These are phyloP conservation scores for Nebria salina DNA, from an alignment of 2,888 invertebrate species.

Conservation along the genomic window DNA sequence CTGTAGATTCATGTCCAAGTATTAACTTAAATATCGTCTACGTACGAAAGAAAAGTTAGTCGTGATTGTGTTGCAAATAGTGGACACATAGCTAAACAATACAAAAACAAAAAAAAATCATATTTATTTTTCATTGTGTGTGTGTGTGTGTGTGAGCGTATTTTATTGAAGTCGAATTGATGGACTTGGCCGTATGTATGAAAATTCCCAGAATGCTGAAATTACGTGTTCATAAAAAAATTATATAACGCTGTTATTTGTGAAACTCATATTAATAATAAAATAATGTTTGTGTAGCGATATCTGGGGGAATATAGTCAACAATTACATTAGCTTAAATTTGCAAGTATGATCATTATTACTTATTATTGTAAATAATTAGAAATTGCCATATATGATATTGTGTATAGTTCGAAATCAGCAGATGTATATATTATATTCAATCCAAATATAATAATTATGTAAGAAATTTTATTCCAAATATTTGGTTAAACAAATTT, in stretches of 20 bases:
- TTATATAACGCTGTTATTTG: constrained; percentile 32
- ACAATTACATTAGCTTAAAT: constrained; percentile 44
- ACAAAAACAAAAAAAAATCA: not conserved
- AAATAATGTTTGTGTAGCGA: constrained; percentile 35
- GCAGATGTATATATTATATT: constrained; percentile 47
- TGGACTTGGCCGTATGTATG: constrained; percentile 40
- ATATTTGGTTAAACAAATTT: constrained; percentile 40
- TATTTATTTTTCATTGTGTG: constrained; percentile 45
- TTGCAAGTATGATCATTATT: constrained; percentile 32
- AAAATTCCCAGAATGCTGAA: constrained; percentile 43
- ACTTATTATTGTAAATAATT: constrained; percentile 50
- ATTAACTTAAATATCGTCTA: constrained; percentile 32
- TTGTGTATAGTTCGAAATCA: constrained; percentile 52
- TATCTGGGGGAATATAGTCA: constrained; percentile 46
- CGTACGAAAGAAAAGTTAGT: constrained; percentile 12
- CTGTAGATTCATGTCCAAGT: constrained; percentile 39
- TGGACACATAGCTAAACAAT: constrained; percentile 22
- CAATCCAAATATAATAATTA: constrained; percentile 44
- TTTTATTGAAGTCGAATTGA: constrained; percentile 34
- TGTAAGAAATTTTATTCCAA: constrained; percentile 42
- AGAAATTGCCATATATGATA: constrained; percentile 53
- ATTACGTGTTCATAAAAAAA: constrained; percentile 35
- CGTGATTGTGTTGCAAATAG: constrained; percentile 24
- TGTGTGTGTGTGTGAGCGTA: constrained; percentile 32
- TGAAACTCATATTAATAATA: constrained; percentile 30